Percentiles rank a stretch among this genome's conserved stretches.
phyloP scores from a whole-genome alignment of 2,113 vertebrate species.

The Thermophis baileyi region DNA sequence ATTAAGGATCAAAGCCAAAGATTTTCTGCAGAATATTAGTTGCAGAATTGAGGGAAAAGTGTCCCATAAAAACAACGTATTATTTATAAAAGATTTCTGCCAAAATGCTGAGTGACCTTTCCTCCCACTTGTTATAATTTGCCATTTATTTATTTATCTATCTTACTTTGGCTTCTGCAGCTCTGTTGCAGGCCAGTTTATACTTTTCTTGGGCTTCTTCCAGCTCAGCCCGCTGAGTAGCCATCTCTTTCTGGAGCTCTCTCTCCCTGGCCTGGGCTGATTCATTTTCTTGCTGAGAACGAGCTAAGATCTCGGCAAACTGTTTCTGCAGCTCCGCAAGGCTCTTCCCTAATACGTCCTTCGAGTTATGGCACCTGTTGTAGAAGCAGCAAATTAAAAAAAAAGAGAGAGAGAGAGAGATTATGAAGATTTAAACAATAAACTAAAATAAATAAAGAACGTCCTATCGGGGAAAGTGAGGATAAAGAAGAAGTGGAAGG shows the following conservation, averaged over 20 bases:
- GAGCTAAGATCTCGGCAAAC: constrained; percentile 66
- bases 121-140: neutral
- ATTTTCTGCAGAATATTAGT: neutral
- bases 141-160: neutral
- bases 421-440: neutral
- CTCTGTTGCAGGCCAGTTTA: constrained; percentile 66
- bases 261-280: constrained; percentile 66
- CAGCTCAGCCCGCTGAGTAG: constrained; percentile 70
- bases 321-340: constrained; percentile 73
- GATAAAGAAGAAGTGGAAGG: neutral
- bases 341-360: constrained; percentile 70
- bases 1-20: neutral
- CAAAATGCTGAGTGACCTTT: neutral
- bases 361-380: constrained; percentile 61
- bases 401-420: neutral
- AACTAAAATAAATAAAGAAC: neutral
- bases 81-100: neutral
- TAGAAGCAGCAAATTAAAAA: neutral
- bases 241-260: constrained; percentile 68
- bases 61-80: neutral
- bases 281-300: constrained; percentile 67
- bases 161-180: constrained; percentile 59
- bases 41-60: neutral
- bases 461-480: neutral
- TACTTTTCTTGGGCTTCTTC: constrained; percentile 68